These are phyloP conservation scores for Heliothis subflexa DNA, from an alignment of 1,140 invertebrate genomes.

Conservation along the genomic window DNA sequence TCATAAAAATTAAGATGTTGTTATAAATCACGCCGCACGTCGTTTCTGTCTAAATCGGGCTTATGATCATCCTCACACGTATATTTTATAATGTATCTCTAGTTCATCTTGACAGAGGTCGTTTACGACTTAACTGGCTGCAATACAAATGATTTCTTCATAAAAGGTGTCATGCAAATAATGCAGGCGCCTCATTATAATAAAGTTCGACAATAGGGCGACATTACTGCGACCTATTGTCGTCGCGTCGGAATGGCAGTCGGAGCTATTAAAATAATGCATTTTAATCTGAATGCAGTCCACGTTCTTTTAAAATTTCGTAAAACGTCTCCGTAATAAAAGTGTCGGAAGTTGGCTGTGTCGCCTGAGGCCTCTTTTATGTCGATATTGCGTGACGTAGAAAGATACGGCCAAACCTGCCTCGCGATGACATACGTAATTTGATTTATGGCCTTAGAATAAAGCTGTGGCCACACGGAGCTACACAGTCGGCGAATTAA, in stretches of 20 bases:
- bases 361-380: conserved; percentile 17
- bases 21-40: conserved; percentile 7
- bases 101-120: conserved; percentile 26
- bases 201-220: conserved; percentile 13
- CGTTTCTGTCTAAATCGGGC: neutral
- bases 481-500: too few relatives aligned
- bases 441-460: conserved; percentile 29
- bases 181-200: conserved; percentile 44
- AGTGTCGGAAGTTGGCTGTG: neutral
- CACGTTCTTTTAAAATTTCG: neutral
- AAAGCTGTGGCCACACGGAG: neutral
- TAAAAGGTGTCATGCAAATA: conserved; percentile 34
- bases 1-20: conserved; percentile 33
- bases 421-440: conserved; percentile 19
- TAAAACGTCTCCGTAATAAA: neutral
- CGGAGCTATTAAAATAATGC: too few relatives aligned
- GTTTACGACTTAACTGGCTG: conserved; percentile 13
- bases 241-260: too few relatives aligned
- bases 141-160: conserved; percentile 30
- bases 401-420: conserved; percentile 28
- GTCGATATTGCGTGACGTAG: conserved; percentile 27
- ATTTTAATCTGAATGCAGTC: neutral
- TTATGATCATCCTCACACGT: conserved; percentile 13
- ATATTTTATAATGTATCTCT: conserved; percentile 33
- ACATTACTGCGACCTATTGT: neutral